These are phyloP conservation scores for Amaurobius ferox DNA, from an alignment of 2,888 invertebrate species.

Conservation along the genomic window DNA sequence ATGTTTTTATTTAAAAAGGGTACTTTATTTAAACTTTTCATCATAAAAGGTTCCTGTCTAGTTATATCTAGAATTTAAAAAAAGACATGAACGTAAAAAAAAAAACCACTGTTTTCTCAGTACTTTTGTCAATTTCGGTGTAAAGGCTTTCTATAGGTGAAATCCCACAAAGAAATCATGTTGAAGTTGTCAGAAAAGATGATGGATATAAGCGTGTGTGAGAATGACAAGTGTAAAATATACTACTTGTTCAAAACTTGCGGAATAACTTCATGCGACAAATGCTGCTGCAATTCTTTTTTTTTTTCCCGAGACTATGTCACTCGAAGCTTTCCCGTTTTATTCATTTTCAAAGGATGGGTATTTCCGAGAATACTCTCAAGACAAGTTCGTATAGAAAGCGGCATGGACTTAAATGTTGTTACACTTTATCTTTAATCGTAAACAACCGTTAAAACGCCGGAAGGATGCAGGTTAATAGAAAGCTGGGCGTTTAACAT, in stretches of 20 bases:
- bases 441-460: background rate
- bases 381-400: background rate
- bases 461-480: background rate
- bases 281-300: background rate
- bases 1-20: too few relatives aligned
- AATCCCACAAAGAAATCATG: too few relatives aligned
- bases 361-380: background rate
- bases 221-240: too few relatives aligned
- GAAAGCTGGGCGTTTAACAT: conserved; percentile 3
- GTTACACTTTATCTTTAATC: background rate
- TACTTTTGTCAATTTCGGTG: too few relatives aligned
- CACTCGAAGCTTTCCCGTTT: background rate
- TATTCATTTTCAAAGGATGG: conserved; percentile 2
- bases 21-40: too few relatives aligned
- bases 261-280: background rate
- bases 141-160: too few relatives aligned
- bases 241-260: background rate
- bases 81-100: too few relatives aligned
- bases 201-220: too few relatives aligned
- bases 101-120: too few relatives aligned
- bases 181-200: too few relatives aligned
- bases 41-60: too few relatives aligned
- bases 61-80: too few relatives aligned
- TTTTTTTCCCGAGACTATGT: background rate
- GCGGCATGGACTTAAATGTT: background rate